Conservation (phyloP, 2,888 invertebrate genomes). For the Cantharis flavilabris region DNA sequence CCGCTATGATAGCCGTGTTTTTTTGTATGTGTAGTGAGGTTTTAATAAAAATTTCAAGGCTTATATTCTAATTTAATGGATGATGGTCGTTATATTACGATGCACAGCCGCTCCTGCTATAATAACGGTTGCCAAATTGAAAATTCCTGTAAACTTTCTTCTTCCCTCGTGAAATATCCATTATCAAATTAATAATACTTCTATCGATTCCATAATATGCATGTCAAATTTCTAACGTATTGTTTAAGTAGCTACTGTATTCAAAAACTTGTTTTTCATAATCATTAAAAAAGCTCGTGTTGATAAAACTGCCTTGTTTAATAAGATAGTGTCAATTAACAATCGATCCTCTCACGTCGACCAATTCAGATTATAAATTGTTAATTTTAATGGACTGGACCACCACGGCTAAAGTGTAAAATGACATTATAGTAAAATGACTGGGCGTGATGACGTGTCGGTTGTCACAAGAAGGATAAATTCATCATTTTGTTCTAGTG, state of each 20-base stretch:
- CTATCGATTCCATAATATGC: conserved; percentile 40
- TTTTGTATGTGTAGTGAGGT: conserved; percentile 8
- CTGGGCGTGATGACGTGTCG: conserved; percentile 49
- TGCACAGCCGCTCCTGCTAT: conserved; percentile 43
- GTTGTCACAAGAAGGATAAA: conserved; percentile 42
- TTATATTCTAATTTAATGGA: conserved; percentile 28
- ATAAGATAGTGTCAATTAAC: background rate
- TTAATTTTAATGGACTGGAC: conserved; percentile 35
- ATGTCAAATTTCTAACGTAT: conserved; percentile 7
- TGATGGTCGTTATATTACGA: conserved; percentile 39
- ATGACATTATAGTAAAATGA: conserved; percentile 47
- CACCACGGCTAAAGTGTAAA: conserved; percentile 40
- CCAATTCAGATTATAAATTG: conserved; percentile 19
- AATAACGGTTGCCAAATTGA: conserved; percentile 47
- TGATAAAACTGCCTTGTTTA: background rate
- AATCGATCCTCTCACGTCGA: background rate
- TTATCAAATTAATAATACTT: conserved; percentile 50
- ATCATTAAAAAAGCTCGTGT: background rate
- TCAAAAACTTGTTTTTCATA: background rate
- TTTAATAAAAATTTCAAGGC: conserved; percentile 29
- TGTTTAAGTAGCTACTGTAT: background rate
- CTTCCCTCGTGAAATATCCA: conserved; percentile 49
- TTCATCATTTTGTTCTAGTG: conserved; percentile 40
- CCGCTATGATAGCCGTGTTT: background rate
- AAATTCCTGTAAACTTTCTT: conserved; percentile 50